phyloP scores from a whole-genome alignment of 2,797 vertebrate species.

The Gymnoscopelus braueri region DNA sequence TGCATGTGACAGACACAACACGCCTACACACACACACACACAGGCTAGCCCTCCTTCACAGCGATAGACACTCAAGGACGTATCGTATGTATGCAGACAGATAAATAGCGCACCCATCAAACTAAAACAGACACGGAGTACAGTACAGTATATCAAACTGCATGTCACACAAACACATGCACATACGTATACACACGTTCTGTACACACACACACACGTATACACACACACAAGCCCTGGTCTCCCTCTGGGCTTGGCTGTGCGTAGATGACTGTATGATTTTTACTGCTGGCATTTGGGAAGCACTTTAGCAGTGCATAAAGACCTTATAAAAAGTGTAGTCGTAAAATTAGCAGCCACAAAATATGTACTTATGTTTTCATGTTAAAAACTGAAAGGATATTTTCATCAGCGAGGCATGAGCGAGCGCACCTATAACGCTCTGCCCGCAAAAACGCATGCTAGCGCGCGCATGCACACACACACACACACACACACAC shows the following conservation, averaged over 20 bases:
- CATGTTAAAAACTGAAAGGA: conserved; percentile 71
- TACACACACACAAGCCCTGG: conserved; percentile 35
- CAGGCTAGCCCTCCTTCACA: background rate
- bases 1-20: conserved; percentile 57
- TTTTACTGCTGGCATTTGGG: conserved; percentile 80
- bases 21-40: conserved; percentile 53
- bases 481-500: conserved; percentile 29
- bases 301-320: conserved; percentile 82
- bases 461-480: background rate
- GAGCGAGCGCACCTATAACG: conserved; percentile 52
- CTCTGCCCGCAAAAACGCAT: conserved; percentile 16
- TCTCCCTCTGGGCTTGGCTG: conserved; percentile 72
- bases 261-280: conserved; percentile 73
- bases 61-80: conserved; percentile 29
- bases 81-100: conserved; percentile 9
- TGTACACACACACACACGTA: background rate
- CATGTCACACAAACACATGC: conserved; percentile 3
- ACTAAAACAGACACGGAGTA: conserved; percentile 13
- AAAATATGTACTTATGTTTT: conserved; percentile 84
- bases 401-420: conserved; percentile 69
- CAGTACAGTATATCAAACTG: conserved; percentile 12
- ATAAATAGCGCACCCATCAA: conserved; percentile 29
- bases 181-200: conserved; percentile 1
- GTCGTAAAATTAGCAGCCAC: conserved; percentile 85
- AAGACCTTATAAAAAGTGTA: conserved; percentile 84